Evolutionary conservation across 2,888 invertebrate species (phyloP).

Genomic region (Andrena marginata): DNA sequence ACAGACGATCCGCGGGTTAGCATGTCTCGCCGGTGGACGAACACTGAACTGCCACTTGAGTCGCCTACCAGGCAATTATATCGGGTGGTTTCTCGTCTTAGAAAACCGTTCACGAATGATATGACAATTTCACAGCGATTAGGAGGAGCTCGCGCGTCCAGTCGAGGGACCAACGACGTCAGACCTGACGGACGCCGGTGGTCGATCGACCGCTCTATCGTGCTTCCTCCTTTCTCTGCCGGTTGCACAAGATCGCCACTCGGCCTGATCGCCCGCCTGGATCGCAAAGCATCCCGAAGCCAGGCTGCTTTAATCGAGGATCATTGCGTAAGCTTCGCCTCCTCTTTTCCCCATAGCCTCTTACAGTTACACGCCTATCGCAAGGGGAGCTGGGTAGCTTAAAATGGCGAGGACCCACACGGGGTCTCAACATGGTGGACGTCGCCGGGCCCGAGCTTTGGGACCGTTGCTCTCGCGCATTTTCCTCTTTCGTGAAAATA

Average conservation of each 20-base stretch:
- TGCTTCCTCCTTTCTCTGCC: constrained; percentile 83
- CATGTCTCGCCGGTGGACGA: constrained; percentile 70
- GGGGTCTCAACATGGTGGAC: no score
- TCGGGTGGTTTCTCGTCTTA: constrained; percentile 68
- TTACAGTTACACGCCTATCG: background rate
- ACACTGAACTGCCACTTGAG: constrained; percentile 72
- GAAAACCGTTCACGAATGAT: constrained; percentile 78
- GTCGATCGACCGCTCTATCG: constrained; percentile 62
- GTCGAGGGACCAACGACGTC: constrained; percentile 18
- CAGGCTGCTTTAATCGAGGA: background rate
- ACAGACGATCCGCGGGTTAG: constrained; percentile 59
- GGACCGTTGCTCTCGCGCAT: no score
- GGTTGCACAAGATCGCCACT: constrained; percentile 75
- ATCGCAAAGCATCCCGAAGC: constrained; percentile 51
- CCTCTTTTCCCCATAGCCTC: background rate
- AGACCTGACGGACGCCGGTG: constrained; percentile 16
- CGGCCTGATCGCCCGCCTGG: constrained; percentile 50
- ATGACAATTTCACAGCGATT: constrained; percentile 79
- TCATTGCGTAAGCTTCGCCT: constrained; percentile 22
- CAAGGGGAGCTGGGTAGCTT: background rate
- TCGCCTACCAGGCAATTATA: constrained; percentile 77
- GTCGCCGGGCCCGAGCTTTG: no score
- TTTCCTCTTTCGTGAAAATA: no score
- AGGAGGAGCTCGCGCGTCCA: constrained; percentile 38
- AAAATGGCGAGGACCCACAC: background rate